These are phyloP conservation scores for Desoria tigrina DNA, from an alignment of 2,888 invertebrate genomes.

Conservation along the genomic window DNA sequence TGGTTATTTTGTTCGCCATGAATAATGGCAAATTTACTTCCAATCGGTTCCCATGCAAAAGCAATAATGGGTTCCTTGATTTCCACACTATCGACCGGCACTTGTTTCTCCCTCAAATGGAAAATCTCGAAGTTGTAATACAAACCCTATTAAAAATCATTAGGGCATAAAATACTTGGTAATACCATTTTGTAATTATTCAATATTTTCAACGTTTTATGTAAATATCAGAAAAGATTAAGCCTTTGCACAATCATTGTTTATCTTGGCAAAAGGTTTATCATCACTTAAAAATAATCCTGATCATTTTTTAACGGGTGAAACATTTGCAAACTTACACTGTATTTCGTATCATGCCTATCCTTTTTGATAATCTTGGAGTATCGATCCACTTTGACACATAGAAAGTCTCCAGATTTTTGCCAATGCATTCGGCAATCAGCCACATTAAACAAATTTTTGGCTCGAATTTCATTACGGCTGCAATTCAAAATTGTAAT, in stretches of 20 bases:
- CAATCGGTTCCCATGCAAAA: conserved; percentile 98
- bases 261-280: conserved; percentile 1
- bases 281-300: neutral
- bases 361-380: conserved; percentile 86
- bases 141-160: conserved; percentile 83
- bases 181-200: neutral
- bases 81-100: conserved; percentile 96
- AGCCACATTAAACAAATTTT: conserved; percentile 96
- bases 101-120: conserved; percentile 95
- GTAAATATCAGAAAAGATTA: conserved; percentile 36
- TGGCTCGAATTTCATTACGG: conserved; percentile 82
- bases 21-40: conserved; percentile 93
- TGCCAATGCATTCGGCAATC: conserved; percentile 99
- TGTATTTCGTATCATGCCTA: conserved; percentile 89
- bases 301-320: neutral
- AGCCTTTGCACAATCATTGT: conserved; percentile 19
- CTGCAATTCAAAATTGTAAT: conserved; percentile 55
- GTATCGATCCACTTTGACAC: conserved; percentile 89
- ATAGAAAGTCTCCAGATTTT: conserved; percentile 93
- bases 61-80: conserved; percentile 89
- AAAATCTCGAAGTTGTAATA: conserved; percentile 99
- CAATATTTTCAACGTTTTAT: neutral
- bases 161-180: conserved; percentile 50
- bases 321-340: conserved; percentile 60
- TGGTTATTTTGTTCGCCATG: conserved; percentile 84